Evolutionary conservation across 2,113 vertebrate genomes (phyloP).

Genomic region (Lepus europaeus): DNA sequence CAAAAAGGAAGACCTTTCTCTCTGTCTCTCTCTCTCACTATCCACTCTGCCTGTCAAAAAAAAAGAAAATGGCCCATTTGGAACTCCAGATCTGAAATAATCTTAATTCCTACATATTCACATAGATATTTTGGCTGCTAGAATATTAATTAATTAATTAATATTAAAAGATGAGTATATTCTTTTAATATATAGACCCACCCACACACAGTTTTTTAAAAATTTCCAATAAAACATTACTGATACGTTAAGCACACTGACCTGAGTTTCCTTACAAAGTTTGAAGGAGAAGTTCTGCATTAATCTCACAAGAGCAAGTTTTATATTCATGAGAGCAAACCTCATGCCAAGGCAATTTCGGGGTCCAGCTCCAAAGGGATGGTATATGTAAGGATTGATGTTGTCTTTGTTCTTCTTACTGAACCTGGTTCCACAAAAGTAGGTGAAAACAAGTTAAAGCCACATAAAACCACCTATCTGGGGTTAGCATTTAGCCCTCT

Average conservation of each 20-base stretch:
- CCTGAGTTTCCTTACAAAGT: slow-evolving; percentile 88
- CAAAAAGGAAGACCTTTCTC: too few relatives aligned
- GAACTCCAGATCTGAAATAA: neutral
- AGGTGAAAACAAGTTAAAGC: neutral
- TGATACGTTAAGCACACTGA: slow-evolving; percentile 63
- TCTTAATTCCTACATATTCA: neutral
- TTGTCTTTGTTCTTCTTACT: slow-evolving; percentile 87
- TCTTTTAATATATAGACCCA: neutral
- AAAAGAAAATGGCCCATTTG: neutral
- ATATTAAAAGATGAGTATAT: neutral
- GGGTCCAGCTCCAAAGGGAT: slow-evolving; percentile 91
- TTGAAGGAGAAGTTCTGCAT: slow-evolving; percentile 88
- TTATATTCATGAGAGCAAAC: slow-evolving; percentile 88
- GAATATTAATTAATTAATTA: neutral
- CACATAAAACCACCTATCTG: neutral
- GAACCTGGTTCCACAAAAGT: slow-evolving; percentile 84
- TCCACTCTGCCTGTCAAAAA: too few relatives aligned
- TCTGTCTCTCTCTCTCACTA: too few relatives aligned
- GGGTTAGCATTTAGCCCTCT: neutral
- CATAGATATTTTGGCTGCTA: neutral
- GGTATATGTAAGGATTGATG: slow-evolving; percentile 85
- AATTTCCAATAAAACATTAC: neutral
- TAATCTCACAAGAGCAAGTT: slow-evolving; percentile 86
- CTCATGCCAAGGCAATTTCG: slow-evolving; percentile 92
- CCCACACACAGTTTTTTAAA: too few relatives aligned